Base-by-base conservation (phyloP, 2,113 vertebrate genomes). In the Orycteropus afer region DNA sequence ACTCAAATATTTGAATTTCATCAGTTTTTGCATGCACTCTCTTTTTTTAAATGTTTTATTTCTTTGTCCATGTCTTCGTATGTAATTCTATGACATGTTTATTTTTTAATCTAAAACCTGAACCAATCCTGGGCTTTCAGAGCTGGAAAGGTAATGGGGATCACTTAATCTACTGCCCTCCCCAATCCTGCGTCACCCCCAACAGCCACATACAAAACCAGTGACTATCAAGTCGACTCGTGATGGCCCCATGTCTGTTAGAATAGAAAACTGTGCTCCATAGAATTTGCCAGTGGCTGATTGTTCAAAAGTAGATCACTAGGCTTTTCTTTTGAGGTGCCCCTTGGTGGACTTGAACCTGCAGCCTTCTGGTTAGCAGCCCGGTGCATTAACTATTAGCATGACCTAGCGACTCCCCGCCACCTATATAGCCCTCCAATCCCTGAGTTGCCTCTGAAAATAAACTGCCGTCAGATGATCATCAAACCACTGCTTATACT, bases 131-230 rank as follows among this genome's bases (percentile, higher is more conserved):
- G 47, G 34, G 40, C 78, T 74, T 67, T 84, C 47, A 59, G 59
- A 69, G 10, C 13, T 65, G 53, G 34, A 81, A 25, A 76, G 17
- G n/a, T 23, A 9, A 0, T 25, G 69, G 12, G n/a, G 22, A 15
- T 27, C 15, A 40, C 20, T n/a, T 37, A 2, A 17, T 5, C 7
- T 0, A 29, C 5, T 13, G 2, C 12, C 13, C 4, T 57, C n/a
- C 27, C 27, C 15, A 7, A 5, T 32, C 32, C 25, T 10, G 4
- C 11, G 9, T 32, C n/a, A 15, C 1, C 40, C 7, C 32, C 61
- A 51, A 65, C 67, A 22, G 3, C 15, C 18, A 12, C 65, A 65
- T 65, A 32, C 17, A 29, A 65, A 65, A 32, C 29, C 63, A 65
- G 29, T 61, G 34, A 32, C 32, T 34, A 4, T 20, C 23, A 37